Percentiles rank a stretch among this genome's conserved stretches.
phyloP scores from a whole-genome alignment of 2,113 vertebrate genomes.

The Maccullochella peelii region DNA sequence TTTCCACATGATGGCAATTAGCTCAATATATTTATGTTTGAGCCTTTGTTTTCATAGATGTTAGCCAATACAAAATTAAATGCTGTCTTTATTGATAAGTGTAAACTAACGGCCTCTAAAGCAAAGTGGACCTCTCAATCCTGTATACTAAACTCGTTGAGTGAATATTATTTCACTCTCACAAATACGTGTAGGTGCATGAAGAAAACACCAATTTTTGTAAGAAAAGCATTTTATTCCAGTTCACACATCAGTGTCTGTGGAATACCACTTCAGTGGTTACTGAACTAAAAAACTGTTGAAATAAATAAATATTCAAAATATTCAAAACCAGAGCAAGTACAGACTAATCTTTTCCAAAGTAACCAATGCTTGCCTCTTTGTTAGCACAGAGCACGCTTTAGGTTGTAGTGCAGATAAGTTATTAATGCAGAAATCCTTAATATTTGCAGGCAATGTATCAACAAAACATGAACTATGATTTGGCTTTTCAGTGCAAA shows the following conservation, averaged over 20 bases:
- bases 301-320: constrained; percentile 68
- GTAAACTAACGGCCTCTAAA: not conserved
- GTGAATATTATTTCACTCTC: not conserved
- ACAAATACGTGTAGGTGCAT: not conserved
- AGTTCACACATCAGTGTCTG: constrained; percentile 42
- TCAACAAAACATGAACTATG: constrained; percentile 42
- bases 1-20: not conserved
- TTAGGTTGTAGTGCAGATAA: constrained; percentile 43
- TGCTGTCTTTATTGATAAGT: not conserved
- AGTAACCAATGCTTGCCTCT: constrained; percentile 22
- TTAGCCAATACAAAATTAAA: not conserved
- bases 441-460: constrained; percentile 16
- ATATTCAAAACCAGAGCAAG: constrained; percentile 28
- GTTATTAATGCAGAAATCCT: constrained; percentile 39
- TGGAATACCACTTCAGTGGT: constrained; percentile 16
- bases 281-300: constrained; percentile 34
- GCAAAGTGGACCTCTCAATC: not conserved
- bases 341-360: constrained; percentile 33
- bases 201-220: constrained; percentile 14
- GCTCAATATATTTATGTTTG: not conserved
- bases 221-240: constrained; percentile 69
- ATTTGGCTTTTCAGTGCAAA: constrained; percentile 71
- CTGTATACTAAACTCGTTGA: not conserved
- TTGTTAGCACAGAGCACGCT: constrained; percentile 35
- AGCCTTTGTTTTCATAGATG: not conserved